Conservation (phyloP, 2,113 vertebrate species). For the Saimiri boliviensis region DNA sequence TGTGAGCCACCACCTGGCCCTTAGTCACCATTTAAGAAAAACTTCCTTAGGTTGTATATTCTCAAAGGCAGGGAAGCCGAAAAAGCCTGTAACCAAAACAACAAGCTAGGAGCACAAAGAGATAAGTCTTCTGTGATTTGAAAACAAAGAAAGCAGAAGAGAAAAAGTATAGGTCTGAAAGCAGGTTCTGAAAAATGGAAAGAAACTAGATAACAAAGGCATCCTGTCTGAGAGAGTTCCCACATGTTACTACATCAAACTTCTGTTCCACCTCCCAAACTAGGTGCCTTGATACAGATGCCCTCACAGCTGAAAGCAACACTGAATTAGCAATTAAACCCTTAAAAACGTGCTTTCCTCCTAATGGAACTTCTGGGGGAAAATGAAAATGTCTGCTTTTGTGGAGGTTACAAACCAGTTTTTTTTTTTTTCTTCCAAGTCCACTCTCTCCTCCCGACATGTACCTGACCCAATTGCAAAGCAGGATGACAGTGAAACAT, state of each 20-base stretch:
- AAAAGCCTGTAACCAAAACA: constrained; percentile 68
- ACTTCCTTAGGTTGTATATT: constrained; percentile 38
- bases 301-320: background rate
- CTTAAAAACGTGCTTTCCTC: background rate
- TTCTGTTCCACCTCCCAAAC: background rate
- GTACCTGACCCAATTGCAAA: constrained; percentile 22
- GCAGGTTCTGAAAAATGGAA: background rate
- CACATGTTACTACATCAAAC: background rate
- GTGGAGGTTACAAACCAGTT: background rate
- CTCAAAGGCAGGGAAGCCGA: background rate
- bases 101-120: constrained; percentile 50
- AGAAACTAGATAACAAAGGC: constrained; percentile 30
- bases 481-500: constrained; percentile 26
- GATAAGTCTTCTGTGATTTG: constrained; percentile 62
- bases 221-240: background rate
- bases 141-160: constrained; percentile 55
- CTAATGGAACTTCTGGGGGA: background rate
- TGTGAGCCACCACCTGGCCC: too few species aligned
- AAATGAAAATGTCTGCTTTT: background rate
- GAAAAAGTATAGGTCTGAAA: constrained; percentile 21
- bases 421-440: constrained; percentile 38
- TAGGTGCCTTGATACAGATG: background rate
- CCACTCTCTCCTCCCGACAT: background rate
- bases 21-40: constrained; percentile 4
- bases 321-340: background rate